phyloP scores from a whole-genome alignment of 2,888 invertebrate genomes.

The Muschampia plurimacula region DNA sequence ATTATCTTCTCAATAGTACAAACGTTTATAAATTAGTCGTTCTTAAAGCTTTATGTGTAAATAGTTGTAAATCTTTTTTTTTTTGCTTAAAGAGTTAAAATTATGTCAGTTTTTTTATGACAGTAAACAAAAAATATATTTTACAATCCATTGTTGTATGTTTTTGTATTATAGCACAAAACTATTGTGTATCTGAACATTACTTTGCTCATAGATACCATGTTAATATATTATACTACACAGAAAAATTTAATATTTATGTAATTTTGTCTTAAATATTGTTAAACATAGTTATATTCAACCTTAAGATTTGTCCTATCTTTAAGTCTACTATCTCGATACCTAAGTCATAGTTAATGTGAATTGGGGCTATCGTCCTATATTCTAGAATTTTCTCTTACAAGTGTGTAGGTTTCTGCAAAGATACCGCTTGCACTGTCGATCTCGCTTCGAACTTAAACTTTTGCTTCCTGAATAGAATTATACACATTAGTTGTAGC shows the following conservation, averaged over 20 bases:
- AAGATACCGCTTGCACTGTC: slow-evolving; percentile 69
- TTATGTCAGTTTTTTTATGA: slow-evolving; percentile 30
- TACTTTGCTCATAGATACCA: slow-evolving; percentile 48
- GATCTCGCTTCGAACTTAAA: slow-evolving; percentile 73
- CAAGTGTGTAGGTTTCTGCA: slow-evolving; percentile 64
- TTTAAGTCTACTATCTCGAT: slow-evolving; percentile 70
- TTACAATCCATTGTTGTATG: slow-evolving; percentile 34
- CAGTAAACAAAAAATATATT: slow-evolving; percentile 33
- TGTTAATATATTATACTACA: slow-evolving; percentile 46
- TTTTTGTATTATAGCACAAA: slow-evolving; percentile 59
- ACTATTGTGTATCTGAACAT: slow-evolving; percentile 47
- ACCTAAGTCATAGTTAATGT: slow-evolving; percentile 79
- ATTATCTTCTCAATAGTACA: slow-evolving; percentile 74
- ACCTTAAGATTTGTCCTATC: slow-evolving; percentile 67
- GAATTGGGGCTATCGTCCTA: slow-evolving; percentile 57
- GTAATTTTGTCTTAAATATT: slow-evolving; percentile 57
- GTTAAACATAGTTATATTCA: slow-evolving; percentile 49
- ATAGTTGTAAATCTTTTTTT: slow-evolving; percentile 50
- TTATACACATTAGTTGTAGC: slow-evolving; percentile 63
- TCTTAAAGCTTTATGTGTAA: slow-evolving; percentile 63
- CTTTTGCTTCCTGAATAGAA: slow-evolving; percentile 62
- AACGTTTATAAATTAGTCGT: slow-evolving; percentile 68
- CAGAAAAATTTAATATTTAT: slow-evolving; percentile 53
- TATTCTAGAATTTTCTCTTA: slow-evolving; percentile 62
- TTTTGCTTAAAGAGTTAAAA: slow-evolving; percentile 42